Conservation (phyloP, 23 tunicate genomes). For the Trididemnum miniatum region DNA sequence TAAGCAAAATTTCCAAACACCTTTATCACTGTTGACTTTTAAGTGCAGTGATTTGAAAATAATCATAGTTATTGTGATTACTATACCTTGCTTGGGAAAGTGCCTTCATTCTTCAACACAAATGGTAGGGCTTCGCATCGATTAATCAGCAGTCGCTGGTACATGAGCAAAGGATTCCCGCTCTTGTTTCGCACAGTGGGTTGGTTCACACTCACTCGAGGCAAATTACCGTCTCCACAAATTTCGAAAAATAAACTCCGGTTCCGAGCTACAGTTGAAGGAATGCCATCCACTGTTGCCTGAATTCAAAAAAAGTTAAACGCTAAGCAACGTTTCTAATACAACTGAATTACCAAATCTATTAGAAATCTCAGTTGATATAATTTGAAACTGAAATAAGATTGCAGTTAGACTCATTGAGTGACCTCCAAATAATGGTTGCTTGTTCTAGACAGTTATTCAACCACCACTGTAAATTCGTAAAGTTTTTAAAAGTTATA, state of each 20-base stretch:
- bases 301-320: conserved; percentile 20
- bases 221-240: conserved; percentile 91
- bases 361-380: too few relatives aligned
- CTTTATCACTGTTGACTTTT: too few relatives aligned
- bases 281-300: conserved; percentile 89
- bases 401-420: too few relatives aligned
- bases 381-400: too few relatives aligned
- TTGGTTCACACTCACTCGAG: conserved; percentile 58
- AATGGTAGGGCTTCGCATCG: conserved; percentile 60
- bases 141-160: conserved; percentile 63
- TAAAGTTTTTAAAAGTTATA: too few relatives aligned
- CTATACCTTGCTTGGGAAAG: conserved; percentile 74
- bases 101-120: conserved; percentile 73
- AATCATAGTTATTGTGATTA: too few relatives aligned
- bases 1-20: too few relatives aligned
- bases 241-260: conserved; percentile 82
- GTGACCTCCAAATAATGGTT: too few relatives aligned
- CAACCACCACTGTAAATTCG: too few relatives aligned
- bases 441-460: too few relatives aligned
- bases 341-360: too few relatives aligned
- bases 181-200: conserved; percentile 70
- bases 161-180: conserved; percentile 74
- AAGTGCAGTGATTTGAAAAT: too few relatives aligned
- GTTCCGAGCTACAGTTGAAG: conserved; percentile 50
- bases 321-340: background rate